Conservation (phyloP, 2,888 invertebrate species). For the Drosophila prostipennis region DNA sequence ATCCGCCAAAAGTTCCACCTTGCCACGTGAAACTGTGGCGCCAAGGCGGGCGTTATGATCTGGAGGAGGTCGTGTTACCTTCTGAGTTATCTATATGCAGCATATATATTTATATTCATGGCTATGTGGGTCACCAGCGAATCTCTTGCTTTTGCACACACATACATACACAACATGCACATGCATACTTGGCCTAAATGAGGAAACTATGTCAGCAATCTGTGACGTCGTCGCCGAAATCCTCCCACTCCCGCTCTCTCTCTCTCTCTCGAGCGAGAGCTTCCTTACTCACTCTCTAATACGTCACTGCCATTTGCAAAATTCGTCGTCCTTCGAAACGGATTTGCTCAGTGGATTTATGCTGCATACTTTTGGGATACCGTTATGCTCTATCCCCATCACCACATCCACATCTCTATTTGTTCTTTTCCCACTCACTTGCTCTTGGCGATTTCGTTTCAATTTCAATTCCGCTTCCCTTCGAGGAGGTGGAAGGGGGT, state of each 20-base stretch:
- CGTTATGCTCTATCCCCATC: not conserved
- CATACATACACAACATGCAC: slow-evolving; percentile 1
- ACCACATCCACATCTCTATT: not conserved
- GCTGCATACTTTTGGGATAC: slow-evolving; percentile 60
- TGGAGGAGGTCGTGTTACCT: slow-evolving; percentile 22
- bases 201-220: slow-evolving; percentile 72
- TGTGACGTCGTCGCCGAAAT: slow-evolving; percentile 40
- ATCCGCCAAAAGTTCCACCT: not conserved
- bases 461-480: slow-evolving; percentile 29
- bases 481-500: not conserved
- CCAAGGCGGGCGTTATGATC: slow-evolving; percentile 20
- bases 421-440: not conserved
- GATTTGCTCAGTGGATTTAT: slow-evolving; percentile 23
- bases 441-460: slow-evolving; percentile 25
- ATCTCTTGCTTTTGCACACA: slow-evolving; percentile 20
- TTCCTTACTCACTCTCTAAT: slow-evolving; percentile 16
- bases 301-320: slow-evolving; percentile 42
- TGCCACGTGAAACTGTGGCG: not conserved
- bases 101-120: slow-evolving; percentile 27
- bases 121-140: slow-evolving; percentile 40
- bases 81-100: slow-evolving; percentile 23
- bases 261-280: slow-evolving; percentile 1
- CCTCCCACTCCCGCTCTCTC: slow-evolving; percentile 16
- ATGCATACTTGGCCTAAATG: slow-evolving; percentile 58
- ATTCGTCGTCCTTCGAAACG: slow-evolving; percentile 34